These are phyloP conservation scores for Hemiscyllium ocellatum DNA, from an alignment of 2,113 vertebrate species.

Conservation along the genomic window DNA sequence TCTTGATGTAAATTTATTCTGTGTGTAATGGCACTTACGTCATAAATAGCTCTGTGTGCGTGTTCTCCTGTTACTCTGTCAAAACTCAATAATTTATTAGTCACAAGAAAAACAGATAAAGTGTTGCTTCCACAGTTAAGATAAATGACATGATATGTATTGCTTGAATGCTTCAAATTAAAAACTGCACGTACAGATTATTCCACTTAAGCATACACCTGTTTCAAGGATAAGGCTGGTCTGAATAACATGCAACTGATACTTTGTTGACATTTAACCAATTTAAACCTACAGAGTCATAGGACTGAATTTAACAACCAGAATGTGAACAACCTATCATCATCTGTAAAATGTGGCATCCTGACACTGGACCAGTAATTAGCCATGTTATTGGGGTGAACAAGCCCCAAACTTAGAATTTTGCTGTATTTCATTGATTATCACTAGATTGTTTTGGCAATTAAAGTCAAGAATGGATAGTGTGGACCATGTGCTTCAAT, in stretches of 20 bases:
- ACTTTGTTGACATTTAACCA: background rate
- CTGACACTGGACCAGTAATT: background rate
- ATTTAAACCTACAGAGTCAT: background rate
- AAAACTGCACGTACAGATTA: background rate
- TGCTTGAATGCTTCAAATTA: slow-evolving; percentile 36
- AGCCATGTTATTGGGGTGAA: background rate
- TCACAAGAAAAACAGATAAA: slow-evolving; percentile 1
- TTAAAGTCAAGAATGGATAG: too few species aligned
- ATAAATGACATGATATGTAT: slow-evolving; percentile 15
- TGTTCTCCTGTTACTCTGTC: slow-evolving; percentile 12
- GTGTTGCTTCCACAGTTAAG: background rate
- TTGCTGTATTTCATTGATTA: background rate
- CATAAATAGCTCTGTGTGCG: slow-evolving; percentile 7
- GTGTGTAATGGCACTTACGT: background rate
- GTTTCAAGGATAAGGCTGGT: background rate
- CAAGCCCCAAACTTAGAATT: background rate
- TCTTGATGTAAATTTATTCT: background rate
- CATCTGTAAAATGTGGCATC: background rate
- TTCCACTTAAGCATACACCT: background rate
- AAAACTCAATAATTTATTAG: slow-evolving; percentile 28
- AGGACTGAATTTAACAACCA: background rate
- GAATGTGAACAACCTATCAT: background rate
- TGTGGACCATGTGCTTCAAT: background rate
- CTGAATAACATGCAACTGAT: background rate
- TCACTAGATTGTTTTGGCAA: background rate